Conservation (phyloP, 2,888 invertebrate genomes). For the Uloborus plumipes region DNA sequence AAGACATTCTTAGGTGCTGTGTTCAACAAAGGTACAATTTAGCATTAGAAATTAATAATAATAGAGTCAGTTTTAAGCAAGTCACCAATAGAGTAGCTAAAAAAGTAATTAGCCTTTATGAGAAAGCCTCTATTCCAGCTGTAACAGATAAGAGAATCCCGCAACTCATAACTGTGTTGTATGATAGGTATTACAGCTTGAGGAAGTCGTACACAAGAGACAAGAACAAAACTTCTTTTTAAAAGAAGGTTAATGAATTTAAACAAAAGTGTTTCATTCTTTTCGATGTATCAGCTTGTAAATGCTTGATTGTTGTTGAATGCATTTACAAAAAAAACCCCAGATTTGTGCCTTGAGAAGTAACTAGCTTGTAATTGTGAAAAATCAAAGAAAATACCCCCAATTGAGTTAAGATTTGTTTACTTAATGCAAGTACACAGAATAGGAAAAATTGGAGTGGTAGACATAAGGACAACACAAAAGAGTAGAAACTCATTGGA, state of each 20-base stretch:
- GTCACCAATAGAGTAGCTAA: too few species aligned
- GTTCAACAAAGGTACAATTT: background rate
- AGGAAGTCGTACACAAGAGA: background rate
- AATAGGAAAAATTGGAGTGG: constrained; percentile 21
- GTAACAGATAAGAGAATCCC: constrained; percentile 1
- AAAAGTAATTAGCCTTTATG: too few species aligned
- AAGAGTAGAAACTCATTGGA: constrained; percentile 15
- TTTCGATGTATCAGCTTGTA: background rate
- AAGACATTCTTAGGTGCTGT: background rate
- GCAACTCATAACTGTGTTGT: background rate
- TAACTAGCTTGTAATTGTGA: background rate
- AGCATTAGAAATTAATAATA: background rate
- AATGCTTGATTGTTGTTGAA: too few species aligned
- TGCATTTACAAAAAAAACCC: too few species aligned
- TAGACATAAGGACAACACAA: constrained; percentile 5
- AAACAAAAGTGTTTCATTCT: background rate
- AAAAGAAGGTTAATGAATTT: background rate
- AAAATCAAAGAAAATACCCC: constrained; percentile 5
- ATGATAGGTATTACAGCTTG: constrained; percentile 1
- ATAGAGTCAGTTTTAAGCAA: background rate
- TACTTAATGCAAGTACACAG: constrained; percentile 18
- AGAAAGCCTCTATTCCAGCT: background rate
- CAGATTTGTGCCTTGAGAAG: too few species aligned
- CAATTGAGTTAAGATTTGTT: constrained; percentile 10
- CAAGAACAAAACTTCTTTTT: background rate